These are phyloP conservation scores for Callimico goeldii DNA, from an alignment of 2,797 vertebrate species.

Conservation along the genomic window DNA sequence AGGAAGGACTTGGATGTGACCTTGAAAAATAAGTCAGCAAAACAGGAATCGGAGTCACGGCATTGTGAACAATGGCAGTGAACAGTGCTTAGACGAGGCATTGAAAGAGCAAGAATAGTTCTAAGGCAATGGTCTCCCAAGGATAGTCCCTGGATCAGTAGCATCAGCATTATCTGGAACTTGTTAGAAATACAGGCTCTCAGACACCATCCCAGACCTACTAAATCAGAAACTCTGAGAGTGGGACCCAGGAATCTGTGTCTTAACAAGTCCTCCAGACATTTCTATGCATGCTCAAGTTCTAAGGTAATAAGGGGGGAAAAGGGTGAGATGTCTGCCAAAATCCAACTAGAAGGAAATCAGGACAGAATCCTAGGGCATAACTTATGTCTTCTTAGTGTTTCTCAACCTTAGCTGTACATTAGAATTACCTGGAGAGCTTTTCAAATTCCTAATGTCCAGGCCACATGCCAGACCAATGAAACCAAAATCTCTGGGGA, in stretches of 20 bases:
- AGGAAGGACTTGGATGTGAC: background rate
- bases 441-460: background rate
- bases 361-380: background rate
- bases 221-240: background rate
- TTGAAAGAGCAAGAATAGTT: background rate
- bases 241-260: background rate
- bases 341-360: background rate
- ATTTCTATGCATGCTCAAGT: background rate
- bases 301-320: background rate
- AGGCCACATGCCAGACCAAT: background rate
- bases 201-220: background rate
- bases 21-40: background rate
- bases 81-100: background rate
- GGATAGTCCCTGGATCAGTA: background rate
- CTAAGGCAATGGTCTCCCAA: background rate
- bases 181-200: background rate
- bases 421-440: background rate
- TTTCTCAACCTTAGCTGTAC: background rate
- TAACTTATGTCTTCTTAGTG: background rate
- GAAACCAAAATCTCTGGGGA: background rate
- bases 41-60: background rate
- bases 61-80: background rate
- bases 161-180: background rate
- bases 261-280: background rate
- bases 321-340: background rate